These are phyloP conservation scores for Lomographa bimaculata DNA, from an alignment of 2,888 invertebrate species.

Conservation along the genomic window DNA sequence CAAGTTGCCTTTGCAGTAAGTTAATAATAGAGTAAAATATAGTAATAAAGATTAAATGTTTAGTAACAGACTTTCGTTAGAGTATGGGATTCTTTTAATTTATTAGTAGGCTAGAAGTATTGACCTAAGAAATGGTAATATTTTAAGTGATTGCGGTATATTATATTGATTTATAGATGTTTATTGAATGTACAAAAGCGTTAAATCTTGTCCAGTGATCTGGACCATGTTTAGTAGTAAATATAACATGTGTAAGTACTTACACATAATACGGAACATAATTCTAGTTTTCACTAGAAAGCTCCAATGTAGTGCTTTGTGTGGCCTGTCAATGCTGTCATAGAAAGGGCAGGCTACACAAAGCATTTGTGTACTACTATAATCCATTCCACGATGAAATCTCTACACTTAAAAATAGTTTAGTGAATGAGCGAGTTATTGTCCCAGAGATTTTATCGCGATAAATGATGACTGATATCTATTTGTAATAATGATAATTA, in stretches of 20 bases:
- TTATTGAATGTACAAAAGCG: slow-evolving; percentile 10
- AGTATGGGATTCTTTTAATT: slow-evolving; percentile 9
- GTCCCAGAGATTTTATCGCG: slow-evolving; percentile 35
- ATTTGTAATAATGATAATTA: slow-evolving; percentile 32
- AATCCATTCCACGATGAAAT: slow-evolving; percentile 30
- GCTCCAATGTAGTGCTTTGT: too few species aligned
- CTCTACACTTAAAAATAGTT: slow-evolving; percentile 22
- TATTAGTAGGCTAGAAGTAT: slow-evolving; percentile 4
- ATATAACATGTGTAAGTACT: slow-evolving; percentile 2
- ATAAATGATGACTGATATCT: slow-evolving; percentile 36
- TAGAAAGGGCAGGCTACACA: too few species aligned
- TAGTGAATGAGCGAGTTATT: slow-evolving; percentile 26
- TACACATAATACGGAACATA: slow-evolving; percentile 7
- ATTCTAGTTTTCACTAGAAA: too few species aligned
- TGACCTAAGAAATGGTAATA: slow-evolving; percentile 3
- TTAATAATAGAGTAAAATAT: slow-evolving; percentile 28
- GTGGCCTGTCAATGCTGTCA: too few species aligned
- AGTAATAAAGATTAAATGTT: slow-evolving; percentile 7
- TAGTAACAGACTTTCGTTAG: neutral
- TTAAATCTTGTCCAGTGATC: slow-evolving; percentile 8
- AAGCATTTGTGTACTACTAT: slow-evolving; percentile 20
- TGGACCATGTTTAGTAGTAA: slow-evolving; percentile 8
- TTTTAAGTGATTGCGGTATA: slow-evolving; percentile 12
- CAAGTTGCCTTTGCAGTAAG: slow-evolving; percentile 74
- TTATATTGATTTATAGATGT: slow-evolving; percentile 14